Percentiles rank a stretch among this genome's conserved stretches.
phyloP scores from a whole-genome alignment of 2,888 invertebrate genomes.

The Apamea sordens region DNA sequence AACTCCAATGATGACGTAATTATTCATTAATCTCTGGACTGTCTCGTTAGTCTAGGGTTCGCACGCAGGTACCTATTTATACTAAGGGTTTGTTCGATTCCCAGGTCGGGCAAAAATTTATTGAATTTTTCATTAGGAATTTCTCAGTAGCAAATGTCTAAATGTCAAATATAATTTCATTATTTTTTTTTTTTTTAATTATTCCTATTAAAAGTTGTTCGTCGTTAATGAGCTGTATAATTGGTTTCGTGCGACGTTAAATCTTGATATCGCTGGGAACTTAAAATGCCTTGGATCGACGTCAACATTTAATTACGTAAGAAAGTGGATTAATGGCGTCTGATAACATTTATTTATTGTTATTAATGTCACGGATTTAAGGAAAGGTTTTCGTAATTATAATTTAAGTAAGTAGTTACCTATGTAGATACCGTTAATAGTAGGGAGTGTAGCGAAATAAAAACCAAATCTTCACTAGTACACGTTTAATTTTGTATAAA shows the following conservation, averaged over 20 bases:
- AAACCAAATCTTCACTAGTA: too few species aligned
- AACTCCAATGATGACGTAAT: not conserved
- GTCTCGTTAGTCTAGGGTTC: not conserved
- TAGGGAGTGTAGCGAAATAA: too few species aligned
- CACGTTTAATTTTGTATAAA: too few species aligned
- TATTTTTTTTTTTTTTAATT: slow-evolving; percentile 1
- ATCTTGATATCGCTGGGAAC: slow-evolving; percentile 27
- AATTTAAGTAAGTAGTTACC: not conserved
- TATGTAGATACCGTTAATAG: too few species aligned
- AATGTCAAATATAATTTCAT: not conserved
- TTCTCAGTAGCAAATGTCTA: not conserved
- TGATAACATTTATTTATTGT: not conserved
- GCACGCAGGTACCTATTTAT: too few species aligned
- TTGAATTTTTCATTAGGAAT: not conserved
- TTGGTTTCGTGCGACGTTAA: slow-evolving; percentile 26
- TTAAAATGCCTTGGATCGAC: slow-evolving; percentile 18
- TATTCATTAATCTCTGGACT: not conserved
- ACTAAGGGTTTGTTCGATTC: not conserved
- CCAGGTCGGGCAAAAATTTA: not conserved
- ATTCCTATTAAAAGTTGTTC: slow-evolving; percentile 27
- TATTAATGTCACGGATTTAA: not conserved
- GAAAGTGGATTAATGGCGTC: slow-evolving; percentile 6
- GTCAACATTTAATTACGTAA: slow-evolving; percentile 10
- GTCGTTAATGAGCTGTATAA: slow-evolving; percentile 32
- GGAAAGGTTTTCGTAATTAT: not conserved